These are phyloP conservation scores for Channa striata DNA, from an alignment of 2,797 vertebrate species.

Conservation along the genomic window DNA sequence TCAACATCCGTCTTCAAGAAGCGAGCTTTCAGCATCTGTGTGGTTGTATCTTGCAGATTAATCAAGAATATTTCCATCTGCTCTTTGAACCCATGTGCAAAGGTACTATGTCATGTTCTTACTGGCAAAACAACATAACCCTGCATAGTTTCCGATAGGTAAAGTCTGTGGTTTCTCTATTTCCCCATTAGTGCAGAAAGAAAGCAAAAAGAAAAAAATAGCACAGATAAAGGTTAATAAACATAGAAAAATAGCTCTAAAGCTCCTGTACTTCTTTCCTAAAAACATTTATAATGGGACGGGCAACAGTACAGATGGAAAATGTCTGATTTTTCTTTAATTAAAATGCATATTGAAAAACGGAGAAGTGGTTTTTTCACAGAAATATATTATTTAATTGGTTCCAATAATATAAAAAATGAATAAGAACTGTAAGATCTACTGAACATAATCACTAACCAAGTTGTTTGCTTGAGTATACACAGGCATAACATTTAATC, in stretches of 20 bases:
- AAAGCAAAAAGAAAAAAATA: slow-evolving; percentile 3
- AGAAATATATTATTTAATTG: too few relatives aligned
- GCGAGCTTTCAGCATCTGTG: slow-evolving; percentile 12
- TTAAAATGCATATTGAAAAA: background rate
- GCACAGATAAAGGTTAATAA: slow-evolving; percentile 16
- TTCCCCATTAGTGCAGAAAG: slow-evolving; percentile 17
- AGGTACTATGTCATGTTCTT: slow-evolving; percentile 28
- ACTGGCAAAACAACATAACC: slow-evolving; percentile 30
- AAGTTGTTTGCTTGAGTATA: too few relatives aligned
- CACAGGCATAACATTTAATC: too few relatives aligned
- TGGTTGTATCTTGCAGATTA: slow-evolving; percentile 58
- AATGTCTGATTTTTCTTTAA: background rate
- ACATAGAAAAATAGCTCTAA: slow-evolving; percentile 10
- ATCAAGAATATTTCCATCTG: slow-evolving; percentile 57
- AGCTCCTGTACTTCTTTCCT: background rate
- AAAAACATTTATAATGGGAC: background rate
- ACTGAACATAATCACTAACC: too few relatives aligned
- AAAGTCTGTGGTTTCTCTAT: slow-evolving; percentile 13
- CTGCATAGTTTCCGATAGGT: slow-evolving; percentile 40
- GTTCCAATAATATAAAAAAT: too few relatives aligned
- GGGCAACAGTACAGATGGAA: background rate
- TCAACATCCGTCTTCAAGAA: slow-evolving; percentile 30
- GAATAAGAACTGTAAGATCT: too few relatives aligned
- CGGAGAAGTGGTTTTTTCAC: too few relatives aligned
- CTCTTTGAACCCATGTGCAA: slow-evolving; percentile 21